Percentiles rank a stretch among this genome's conserved stretches.
These are phyloP conservation scores for Lycocerus yunnanus DNA, from an alignment of 2,888 invertebrate genomes.

Conservation along the genomic window DNA sequence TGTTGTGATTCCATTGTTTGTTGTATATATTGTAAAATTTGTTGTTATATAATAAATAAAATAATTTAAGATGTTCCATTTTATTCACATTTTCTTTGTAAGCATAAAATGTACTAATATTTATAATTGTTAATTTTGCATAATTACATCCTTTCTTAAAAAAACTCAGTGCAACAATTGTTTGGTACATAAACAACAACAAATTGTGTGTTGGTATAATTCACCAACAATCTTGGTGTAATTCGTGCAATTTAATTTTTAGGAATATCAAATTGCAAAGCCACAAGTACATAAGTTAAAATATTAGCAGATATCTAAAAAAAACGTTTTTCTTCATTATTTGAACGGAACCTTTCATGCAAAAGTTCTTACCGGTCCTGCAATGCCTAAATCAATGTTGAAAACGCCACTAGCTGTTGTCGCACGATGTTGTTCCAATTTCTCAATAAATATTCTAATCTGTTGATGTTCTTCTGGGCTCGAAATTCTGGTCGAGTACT, in stretches of 20 bases:
- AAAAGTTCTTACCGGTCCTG: slow-evolving; percentile 49
- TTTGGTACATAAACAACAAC: background rate
- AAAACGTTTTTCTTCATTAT: background rate
- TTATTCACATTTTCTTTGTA: background rate
- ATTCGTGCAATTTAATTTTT: slow-evolving; percentile 38
- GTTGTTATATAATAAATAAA: background rate
- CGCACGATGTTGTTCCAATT: slow-evolving; percentile 49
- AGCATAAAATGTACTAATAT: background rate
- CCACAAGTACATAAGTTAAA: slow-evolving; percentile 54
- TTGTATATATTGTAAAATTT: slow-evolving; percentile 3
- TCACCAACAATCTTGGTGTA: no score
- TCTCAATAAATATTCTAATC: slow-evolving; percentile 52
- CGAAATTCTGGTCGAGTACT: slow-evolving; percentile 51
- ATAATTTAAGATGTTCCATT: background rate
- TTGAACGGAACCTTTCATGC: background rate
- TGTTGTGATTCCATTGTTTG: slow-evolving; percentile 4
- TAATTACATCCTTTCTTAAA: background rate
- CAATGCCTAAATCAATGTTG: slow-evolving; percentile 51
- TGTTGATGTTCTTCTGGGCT: slow-evolving; percentile 49
- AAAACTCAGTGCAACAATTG: background rate
- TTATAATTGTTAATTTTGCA: background rate
- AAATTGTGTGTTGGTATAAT: background rate
- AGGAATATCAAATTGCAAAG: slow-evolving; percentile 53
- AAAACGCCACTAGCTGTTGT: slow-evolving; percentile 53
- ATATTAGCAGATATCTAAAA: slow-evolving; percentile 53